These are phyloP conservation scores for Zaprionus inermis DNA, from an alignment of 1,140 invertebrate species.

Conservation along the genomic window DNA sequence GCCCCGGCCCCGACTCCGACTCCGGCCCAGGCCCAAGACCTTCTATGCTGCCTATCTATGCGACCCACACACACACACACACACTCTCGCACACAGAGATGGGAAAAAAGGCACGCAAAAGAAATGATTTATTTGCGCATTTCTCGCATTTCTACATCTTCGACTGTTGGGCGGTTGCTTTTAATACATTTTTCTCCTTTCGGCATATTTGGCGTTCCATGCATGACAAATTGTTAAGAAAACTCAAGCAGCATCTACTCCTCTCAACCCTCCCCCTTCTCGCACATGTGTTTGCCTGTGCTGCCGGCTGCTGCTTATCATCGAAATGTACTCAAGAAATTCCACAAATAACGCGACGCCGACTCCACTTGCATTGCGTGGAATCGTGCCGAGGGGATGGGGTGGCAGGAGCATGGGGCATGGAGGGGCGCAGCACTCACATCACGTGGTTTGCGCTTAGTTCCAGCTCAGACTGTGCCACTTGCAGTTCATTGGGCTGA, in stretches of 20 bases:
- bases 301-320: slow-evolving; percentile 63
- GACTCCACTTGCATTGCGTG: slow-evolving; percentile 56
- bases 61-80: slow-evolving; percentile 19
- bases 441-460: not conserved
- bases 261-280: not conserved
- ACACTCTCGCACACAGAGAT: slow-evolving; percentile 12
- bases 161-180: slow-evolving; percentile 63
- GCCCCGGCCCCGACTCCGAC: too few relatives aligned
- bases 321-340: slow-evolving; percentile 82
- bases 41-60: slow-evolving; percentile 36
- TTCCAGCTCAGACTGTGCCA: too few relatives aligned
- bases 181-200: slow-evolving; percentile 81
- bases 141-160: slow-evolving; percentile 76
- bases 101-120: slow-evolving; percentile 61
- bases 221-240: slow-evolving; percentile 82
- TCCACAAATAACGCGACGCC: slow-evolving; percentile 77
- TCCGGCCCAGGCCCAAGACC: not conserved
- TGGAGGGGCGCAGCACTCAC: not conserved
- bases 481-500: slow-evolving; percentile 79
- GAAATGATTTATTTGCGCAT: slow-evolving; percentile 79
- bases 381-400: not conserved
- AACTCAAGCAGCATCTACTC: slow-evolving; percentile 54
- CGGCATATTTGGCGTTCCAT: slow-evolving; percentile 80
- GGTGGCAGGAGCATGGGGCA: not conserved
- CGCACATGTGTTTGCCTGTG: slow-evolving; percentile 8